phyloP scores from a whole-genome alignment of 2,888 invertebrate genomes.

The Acleris literana region DNA sequence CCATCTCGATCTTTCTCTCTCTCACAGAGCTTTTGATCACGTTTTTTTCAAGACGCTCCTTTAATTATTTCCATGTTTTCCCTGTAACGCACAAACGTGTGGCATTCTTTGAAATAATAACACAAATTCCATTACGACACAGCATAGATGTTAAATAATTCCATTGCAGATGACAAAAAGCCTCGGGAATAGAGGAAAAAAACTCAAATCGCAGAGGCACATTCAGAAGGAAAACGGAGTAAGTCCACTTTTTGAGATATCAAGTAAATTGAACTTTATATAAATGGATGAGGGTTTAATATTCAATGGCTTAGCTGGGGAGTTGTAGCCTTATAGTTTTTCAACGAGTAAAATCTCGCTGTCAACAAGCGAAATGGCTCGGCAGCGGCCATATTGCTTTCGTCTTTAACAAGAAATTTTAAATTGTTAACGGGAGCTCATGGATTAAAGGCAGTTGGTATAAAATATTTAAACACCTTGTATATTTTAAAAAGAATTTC shows the following conservation, averaged over 20 bases:
- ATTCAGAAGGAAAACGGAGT: no score
- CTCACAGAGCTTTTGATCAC: no score
- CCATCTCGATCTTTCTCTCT: no score
- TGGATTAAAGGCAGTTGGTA: no score
- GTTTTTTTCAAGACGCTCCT: no score
- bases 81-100: not conserved
- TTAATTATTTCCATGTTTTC: not conserved
- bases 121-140: constrained; percentile 31
- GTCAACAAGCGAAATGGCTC: constrained; percentile 65
- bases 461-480: no score
- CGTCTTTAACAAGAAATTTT: constrained; percentile 55
- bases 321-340: no score
- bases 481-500: no score
- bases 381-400: constrained; percentile 52
- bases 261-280: no score
- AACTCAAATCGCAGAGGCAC: constrained; percentile 60
- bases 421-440: constrained; percentile 41
- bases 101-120: constrained; percentile 11
- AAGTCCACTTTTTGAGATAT: no score
- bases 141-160: constrained; percentile 36
- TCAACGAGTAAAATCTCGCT: constrained; percentile 40
- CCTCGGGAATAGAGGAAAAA: constrained; percentile 48
- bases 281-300: no score
- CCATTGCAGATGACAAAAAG: constrained; percentile 60
- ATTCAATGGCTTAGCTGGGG: no score